These are phyloP conservation scores for Calvadosia cruxmelitensis DNA, from an alignment of 30 jellyfish, hydroid and myxozoan species.

Conservation along the genomic window DNA sequence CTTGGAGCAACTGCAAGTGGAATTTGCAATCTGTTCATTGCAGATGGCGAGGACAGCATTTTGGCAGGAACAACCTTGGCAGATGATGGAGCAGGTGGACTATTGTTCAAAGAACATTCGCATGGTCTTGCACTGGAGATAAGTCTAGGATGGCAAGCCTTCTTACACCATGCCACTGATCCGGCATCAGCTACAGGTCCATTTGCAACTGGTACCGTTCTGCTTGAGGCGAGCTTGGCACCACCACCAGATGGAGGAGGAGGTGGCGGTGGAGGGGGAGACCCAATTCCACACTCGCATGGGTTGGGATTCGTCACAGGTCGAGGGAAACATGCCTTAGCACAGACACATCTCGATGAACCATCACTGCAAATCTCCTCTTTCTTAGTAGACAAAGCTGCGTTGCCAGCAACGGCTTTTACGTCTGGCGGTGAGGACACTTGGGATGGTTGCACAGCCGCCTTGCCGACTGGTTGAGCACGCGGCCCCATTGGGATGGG, in stretches of 20 bases:
- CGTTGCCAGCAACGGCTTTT: not conserved
- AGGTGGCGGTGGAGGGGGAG: conserved; percentile 38
- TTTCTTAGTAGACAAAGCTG: not conserved
- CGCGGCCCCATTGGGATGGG: not conserved
- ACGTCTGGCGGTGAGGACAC: not conserved
- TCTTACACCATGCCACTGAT: conserved; percentile 61
- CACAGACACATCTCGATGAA: conserved; percentile 43
- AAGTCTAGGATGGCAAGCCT: conserved; percentile 70
- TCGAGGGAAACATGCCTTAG: conserved; percentile 50
- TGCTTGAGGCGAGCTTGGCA: not conserved
- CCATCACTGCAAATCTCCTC: conserved; percentile 25
- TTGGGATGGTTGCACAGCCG: not conserved
- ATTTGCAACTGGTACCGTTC: not conserved
- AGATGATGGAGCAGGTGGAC: not conserved
- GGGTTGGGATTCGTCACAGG: conserved; percentile 21
- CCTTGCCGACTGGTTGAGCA: not conserved
- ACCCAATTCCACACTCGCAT: not conserved
- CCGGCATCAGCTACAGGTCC: conserved; percentile 5
- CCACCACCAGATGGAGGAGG: conserved; percentile 26
- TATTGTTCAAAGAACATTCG: conserved; percentile 21
- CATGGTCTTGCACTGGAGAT: conserved; percentile 66
- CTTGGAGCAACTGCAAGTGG: not conserved
- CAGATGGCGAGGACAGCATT: conserved; percentile 13
- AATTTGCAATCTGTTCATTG: not conserved
- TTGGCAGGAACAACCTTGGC: not conserved